phyloP scores from a whole-genome alignment of 2,797 vertebrate species.

The Melanotaenia maccullochi region DNA sequence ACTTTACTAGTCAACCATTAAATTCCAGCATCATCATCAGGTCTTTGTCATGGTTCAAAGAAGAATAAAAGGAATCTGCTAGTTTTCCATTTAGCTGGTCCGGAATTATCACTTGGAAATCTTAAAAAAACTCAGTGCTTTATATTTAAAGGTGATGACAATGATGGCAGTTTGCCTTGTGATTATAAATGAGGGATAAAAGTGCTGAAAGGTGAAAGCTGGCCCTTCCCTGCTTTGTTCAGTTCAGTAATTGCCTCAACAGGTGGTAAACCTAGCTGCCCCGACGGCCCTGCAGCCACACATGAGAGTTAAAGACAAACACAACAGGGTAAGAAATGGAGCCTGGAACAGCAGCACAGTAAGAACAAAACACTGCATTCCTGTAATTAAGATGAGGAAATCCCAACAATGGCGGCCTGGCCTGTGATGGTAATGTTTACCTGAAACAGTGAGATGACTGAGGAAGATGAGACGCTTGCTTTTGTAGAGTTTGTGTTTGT shows the following conservation, averaged over 20 bases:
- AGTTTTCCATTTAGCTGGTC: too few species aligned
- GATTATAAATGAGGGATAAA: slow-evolving; percentile 21
- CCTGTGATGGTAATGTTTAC: slow-evolving; percentile 73
- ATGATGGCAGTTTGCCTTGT: not conserved
- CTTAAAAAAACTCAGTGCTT: too few species aligned
- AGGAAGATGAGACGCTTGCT: slow-evolving; percentile 70
- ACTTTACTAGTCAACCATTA: too few species aligned
- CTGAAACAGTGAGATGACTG: slow-evolving; percentile 65
- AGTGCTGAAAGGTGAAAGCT: slow-evolving; percentile 38
- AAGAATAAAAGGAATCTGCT: too few species aligned
- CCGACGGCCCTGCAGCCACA: slow-evolving; percentile 43
- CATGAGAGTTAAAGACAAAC: slow-evolving; percentile 35
- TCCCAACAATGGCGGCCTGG: slow-evolving; percentile 62
- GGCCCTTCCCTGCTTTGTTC: slow-evolving; percentile 63
- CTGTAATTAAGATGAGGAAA: slow-evolving; percentile 78
- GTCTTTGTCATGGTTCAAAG: too few species aligned
- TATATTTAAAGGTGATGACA: too few species aligned
- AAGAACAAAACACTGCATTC: slow-evolving; percentile 69
- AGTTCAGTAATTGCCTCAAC: slow-evolving; percentile 75
- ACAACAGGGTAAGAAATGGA: slow-evolving; percentile 60
- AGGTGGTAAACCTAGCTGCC: slow-evolving; percentile 76
- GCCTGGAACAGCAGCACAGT: slow-evolving; percentile 64
- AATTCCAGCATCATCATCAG: too few species aligned
- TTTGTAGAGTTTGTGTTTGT: slow-evolving; percentile 40
- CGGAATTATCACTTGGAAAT: too few species aligned